Evolutionary conservation across 2,888 invertebrate species (phyloP).

Genomic region (Drosophila niveifrons): DNA sequence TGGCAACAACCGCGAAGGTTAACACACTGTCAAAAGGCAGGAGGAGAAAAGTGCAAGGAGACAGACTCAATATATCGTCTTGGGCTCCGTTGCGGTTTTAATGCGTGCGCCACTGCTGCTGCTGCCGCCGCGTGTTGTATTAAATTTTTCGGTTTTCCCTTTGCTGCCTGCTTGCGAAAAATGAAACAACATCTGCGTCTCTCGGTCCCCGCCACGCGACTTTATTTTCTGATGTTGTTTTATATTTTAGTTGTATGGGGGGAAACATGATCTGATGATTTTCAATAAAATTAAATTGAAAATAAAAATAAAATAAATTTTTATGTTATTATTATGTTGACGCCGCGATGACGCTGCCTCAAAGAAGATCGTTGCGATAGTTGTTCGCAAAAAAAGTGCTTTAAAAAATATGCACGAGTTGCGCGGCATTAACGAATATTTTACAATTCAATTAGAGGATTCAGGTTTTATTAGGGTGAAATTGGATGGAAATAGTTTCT

Average conservation of each 20-base stretch:
- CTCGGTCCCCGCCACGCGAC: conserved; percentile 67
- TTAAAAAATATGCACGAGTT: conserved; percentile 23
- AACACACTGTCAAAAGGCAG: conserved; percentile 14
- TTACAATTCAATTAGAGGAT: conserved; percentile 23
- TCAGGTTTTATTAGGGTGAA: too few species aligned
- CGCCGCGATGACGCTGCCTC: conserved; percentile 55
- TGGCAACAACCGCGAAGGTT: conserved; percentile 72
- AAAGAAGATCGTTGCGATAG: conserved; percentile 50
- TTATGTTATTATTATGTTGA: conserved; percentile 79
- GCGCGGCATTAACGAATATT: not conserved
- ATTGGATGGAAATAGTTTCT: too few species aligned
- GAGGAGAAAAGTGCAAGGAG: not conserved
- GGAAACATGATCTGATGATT: conserved; percentile 71
- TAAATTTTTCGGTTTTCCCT: conserved; percentile 64
- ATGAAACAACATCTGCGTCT: conserved; percentile 46
- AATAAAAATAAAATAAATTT: conserved; percentile 82
- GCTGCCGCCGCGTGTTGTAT: conserved; percentile 51
- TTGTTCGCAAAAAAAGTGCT: conserved; percentile 32
- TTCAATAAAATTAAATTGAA: conserved; percentile 83
- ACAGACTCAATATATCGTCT: not conserved
- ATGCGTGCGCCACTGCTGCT: conserved; percentile 57
- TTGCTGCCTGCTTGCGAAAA: conserved; percentile 23
- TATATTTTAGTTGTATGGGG: conserved; percentile 4
- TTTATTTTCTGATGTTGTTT: conserved; percentile 38
- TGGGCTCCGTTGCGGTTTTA: conserved; percentile 62